Base-by-base conservation (phyloP, 2,888 invertebrate genomes). In the Cynaeus angustus region DNA sequence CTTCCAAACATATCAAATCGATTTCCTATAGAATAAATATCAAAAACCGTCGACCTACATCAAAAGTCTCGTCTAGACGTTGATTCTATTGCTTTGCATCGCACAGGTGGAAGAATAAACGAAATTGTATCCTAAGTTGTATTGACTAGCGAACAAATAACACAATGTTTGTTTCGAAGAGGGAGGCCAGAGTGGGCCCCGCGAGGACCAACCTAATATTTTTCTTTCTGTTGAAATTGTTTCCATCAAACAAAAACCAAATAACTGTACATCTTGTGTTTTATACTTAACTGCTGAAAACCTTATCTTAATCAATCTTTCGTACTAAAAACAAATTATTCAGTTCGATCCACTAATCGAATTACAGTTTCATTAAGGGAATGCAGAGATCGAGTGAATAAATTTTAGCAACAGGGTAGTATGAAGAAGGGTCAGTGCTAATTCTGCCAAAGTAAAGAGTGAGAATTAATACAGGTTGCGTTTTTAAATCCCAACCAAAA, bases 81-180 rank as follows among this genome's bases (percentile, higher is more conserved):
- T 55, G 16, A 68, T 62, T 62, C 67, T 41, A 56, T 45, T 61
- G 48, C 37, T 64, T 66, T 70, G 70, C 66, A 68, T 62, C 53
- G 53, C 48, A 66, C 61, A 70, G 66, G 66, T 70, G 61, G 66
- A 70, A 56, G 58, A 70, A 70, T 66, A 70, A 61, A 70, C 61
- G 61, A 70, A 70, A 66, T 70, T 70, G 66, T 70, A 66, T 61
- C 61, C 41, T 45, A 69, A 70, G 46, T 66, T 66, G 52, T 70
- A 70, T 70, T 61, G 70, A 70, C 70, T 70, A 12, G 61, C 53
- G 66, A 59, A 46, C 70, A 66, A 70, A 70, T 70, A 61, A 70
- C 65, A 61, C 67, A 59, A 59, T 67, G 67, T 67, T 67, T 67
- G 67, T 61, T 61, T 61, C 56, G 66, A 65, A 62, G 12, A 53